Base-by-base conservation (phyloP, 2,113 vertebrate species). In the Pedetes capensis region DNA sequence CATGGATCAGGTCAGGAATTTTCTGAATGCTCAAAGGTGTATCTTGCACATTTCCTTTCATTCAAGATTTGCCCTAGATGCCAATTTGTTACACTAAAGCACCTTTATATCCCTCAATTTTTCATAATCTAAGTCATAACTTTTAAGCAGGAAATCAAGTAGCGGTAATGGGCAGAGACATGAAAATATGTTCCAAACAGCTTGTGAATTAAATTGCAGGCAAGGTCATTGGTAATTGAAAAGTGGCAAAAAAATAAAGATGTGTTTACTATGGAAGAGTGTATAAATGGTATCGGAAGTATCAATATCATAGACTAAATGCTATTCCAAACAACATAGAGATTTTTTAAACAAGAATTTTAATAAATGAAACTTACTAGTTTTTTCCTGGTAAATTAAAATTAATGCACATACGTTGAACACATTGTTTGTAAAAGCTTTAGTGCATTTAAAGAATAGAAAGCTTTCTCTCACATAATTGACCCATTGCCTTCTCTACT, bases 381-480 rank as follows among this genome's bases (percentile, higher is more conserved):
- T 53, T 2, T 47, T 80, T 92, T 39, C 5, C 57, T 8, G 44
- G 3, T 13, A 61, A 66, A 84, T 69, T 69, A 25, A 68, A 71
- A 55, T 32, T 76, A 89, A 93, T 63, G 37, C 59, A 37, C 81
- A 14, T 55, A 85, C 75, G 13, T 63, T 69, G 72, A 72, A 51
- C 32, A 89, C 64, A 51, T 17, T 23, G 66, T 51, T 57, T 55
- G 39, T 85, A 18, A 83, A 81, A 68, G 8, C 4, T 14, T 14
- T 13, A 27, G 53, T 37, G 14, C 14, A 89, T 89, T 29, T 59
- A 34, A 89, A 71, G 42, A 89, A 51, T 18, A 20, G 27, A 34
- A 47, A 86, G 6, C 51, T 12, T 75, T 57, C 20, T 4, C 51
- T 29, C 53, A 85, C 42, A 47, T 34, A 18, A 39, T 87, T 5